These are phyloP conservation scores for Scaptomyza graminum DNA, from an alignment of 1,140 invertebrate species.

Conservation along the genomic window DNA sequence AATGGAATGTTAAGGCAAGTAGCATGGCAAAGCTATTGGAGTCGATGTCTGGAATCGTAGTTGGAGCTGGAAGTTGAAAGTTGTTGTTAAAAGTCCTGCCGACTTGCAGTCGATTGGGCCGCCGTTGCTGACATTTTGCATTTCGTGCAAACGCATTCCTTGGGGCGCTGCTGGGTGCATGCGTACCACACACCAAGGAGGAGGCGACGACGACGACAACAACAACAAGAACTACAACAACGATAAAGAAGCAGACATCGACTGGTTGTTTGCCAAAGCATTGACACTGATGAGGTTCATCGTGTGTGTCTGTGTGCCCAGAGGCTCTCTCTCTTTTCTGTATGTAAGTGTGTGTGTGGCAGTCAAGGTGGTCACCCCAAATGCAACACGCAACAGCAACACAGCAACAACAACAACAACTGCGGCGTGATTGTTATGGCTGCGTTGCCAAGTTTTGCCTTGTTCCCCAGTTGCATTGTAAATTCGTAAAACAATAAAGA, in stretches of 20 bases:
- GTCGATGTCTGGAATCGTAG: slow-evolving; percentile 7
- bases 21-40: slow-evolving; percentile 28
- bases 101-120: slow-evolving; percentile 64
- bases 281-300: slow-evolving; percentile 79
- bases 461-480: slow-evolving; percentile 81
- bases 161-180: slow-evolving; percentile 78
- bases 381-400: slow-evolving; percentile 73
- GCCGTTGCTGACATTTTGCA: slow-evolving; percentile 82
- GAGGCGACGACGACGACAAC: slow-evolving; percentile 29
- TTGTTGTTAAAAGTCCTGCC: slow-evolving; percentile 16
- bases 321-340: slow-evolving; percentile 25
- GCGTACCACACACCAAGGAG: slow-evolving; percentile 81
- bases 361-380: slow-evolving; percentile 80
- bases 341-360: slow-evolving; percentile 30
- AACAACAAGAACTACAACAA: slow-evolving; percentile 2
- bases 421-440: slow-evolving; percentile 81
- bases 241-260: slow-evolving; percentile 36
- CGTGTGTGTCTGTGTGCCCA: slow-evolving; percentile 34
- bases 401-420: slow-evolving; percentile 49
- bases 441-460: slow-evolving; percentile 63
- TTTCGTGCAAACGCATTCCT: slow-evolving; percentile 82
- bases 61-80: slow-evolving; percentile 6
- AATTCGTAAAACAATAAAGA: slow-evolving; percentile 84
- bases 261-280: slow-evolving; percentile 50
- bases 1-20: slow-evolving; percentile 72